These are phyloP conservation scores for Megaceryle torquata DNA, from an alignment of 2,113 vertebrate species.

Conservation along the genomic window DNA sequence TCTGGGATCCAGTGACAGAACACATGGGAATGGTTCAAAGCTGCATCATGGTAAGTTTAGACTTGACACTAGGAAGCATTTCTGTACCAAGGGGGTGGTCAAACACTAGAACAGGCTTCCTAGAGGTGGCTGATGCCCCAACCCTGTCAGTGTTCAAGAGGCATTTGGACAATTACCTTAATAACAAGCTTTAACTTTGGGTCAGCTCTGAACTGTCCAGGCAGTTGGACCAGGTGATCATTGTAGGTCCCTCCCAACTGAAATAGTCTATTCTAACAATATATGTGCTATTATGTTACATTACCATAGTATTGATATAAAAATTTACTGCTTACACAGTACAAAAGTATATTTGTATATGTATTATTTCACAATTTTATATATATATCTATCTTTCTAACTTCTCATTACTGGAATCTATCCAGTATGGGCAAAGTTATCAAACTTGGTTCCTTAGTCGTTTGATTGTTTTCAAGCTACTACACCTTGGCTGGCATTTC, in stretches of 20 bases:
- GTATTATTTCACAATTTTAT: not conserved
- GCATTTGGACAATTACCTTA: not conserved
- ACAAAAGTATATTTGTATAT: not conserved
- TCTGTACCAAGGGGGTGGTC: not conserved
- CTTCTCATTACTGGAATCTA: not conserved
- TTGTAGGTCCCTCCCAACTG: not conserved
- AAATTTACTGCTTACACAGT: not conserved
- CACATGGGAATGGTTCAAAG: not conserved
- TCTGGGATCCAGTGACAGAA: not conserved
- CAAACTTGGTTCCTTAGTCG: not conserved
- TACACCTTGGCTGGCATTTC: not conserved
- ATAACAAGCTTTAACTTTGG: not conserved
- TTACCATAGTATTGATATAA: not conserved
- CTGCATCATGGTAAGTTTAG: not conserved
- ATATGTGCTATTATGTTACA: not conserved
- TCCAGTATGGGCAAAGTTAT: not conserved
- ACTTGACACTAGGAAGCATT: not conserved
- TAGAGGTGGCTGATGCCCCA: not conserved
- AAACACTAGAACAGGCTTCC: not conserved
- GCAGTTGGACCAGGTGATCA: not conserved
- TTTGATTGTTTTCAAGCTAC: not conserved
- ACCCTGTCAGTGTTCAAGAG: not conserved
- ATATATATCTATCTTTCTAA: not conserved
- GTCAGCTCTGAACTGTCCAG: not conserved
- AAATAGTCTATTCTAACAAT: not conserved